Evolutionary conservation across 2,113 vertebrate species (phyloP), one percentile per base, ranked within the genome.

Genomic region (Coryphaenoides rupestris): DNA sequence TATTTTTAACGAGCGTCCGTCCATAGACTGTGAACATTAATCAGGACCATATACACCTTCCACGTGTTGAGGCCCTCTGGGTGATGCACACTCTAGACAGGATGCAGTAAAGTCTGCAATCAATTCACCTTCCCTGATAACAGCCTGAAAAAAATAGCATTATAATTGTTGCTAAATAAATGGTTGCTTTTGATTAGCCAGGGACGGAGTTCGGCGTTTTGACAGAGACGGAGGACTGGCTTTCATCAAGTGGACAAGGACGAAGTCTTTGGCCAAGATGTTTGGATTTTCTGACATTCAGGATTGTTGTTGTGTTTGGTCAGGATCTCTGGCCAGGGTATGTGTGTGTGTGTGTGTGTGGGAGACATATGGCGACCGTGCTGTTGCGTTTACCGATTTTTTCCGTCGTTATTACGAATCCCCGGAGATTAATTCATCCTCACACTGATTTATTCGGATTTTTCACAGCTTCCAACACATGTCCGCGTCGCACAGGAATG

Each of bases 121-220:
- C 62, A 78, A 75, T 78, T 66, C 55, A 60, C 62, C 50, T 72
- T 19, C 16, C 21, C 1, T 69, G 80, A 83, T 78, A 46, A 63
- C 64, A 76, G 76, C 72, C 55, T 58, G 54, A 61, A 65, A 72
- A 50, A 75, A 84, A 75, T 52, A 72, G 64, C 69, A 70, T 68
- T 53, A 47, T 53, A 66, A 60, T 17, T 33, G 22, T 33, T 65
- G 28, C 19, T 65, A 40, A 49, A 56, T 49, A 49, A 49, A 46
- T 57, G 16, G 33, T 57, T 65, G 54, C 23, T 57, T 21, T 57
- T 16, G 16, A 60, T 60, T 58, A 45, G 33, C 33, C 49, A 55
- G 62, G 24, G 19, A 40, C 19, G 12, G 1, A 19, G 50, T 19
- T 19, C 52, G 33, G 24, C 21, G n/a, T 33, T 19, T 17, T 7